phyloP scores from a whole-genome alignment of 2,888 invertebrate genomes.

The Tipula vernalis region DNA sequence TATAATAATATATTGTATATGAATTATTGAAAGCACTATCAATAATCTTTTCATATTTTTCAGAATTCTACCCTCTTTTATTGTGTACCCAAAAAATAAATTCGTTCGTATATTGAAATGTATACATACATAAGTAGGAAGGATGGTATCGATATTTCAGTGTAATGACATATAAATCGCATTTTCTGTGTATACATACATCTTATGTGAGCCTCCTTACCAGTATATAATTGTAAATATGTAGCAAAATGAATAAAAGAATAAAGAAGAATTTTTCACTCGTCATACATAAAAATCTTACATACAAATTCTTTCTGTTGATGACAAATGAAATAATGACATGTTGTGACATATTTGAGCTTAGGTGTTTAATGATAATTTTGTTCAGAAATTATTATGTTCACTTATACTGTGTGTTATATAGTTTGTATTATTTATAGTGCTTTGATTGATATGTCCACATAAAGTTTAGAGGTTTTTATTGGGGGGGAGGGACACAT shows the following conservation, averaged over 20 bases:
- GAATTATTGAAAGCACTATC: constrained; percentile 4
- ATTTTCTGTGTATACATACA: background rate
- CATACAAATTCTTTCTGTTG: background rate
- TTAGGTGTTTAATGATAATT: constrained; percentile 11
- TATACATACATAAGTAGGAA: background rate
- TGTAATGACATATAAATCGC: background rate
- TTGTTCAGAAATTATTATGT: background rate
- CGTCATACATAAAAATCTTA: background rate
- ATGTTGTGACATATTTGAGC: constrained; percentile 11
- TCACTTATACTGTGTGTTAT: background rate
- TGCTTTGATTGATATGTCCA: background rate
- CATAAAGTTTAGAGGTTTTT: background rate
- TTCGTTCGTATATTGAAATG: background rate
- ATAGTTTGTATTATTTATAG: background rate
- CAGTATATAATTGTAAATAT: background rate
- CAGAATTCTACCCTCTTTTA: background rate
- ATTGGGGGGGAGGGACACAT: background rate
- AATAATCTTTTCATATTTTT: background rate
- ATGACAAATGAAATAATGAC: constrained; percentile 12
- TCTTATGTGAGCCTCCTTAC: background rate
- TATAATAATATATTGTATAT: background rate
- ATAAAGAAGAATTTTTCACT: background rate
- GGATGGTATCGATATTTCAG: constrained; percentile 4
- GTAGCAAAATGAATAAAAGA: background rate
- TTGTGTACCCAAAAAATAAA: background rate